Conservation (phyloP, 2,888 invertebrate genomes). For the Sinelater perroti region DNA sequence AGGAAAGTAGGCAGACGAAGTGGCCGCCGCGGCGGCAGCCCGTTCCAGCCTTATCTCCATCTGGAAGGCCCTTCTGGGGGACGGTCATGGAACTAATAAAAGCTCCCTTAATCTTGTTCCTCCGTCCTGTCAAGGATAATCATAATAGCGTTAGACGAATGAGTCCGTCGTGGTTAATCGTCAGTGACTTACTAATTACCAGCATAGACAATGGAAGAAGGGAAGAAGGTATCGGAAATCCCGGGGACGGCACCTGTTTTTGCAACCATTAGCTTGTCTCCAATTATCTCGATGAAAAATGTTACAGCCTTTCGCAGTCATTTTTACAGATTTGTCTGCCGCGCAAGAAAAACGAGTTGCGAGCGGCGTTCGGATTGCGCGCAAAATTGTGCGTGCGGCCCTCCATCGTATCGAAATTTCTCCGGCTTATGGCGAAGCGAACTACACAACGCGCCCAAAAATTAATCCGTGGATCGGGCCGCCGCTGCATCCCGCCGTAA, state of each 20-base stretch:
- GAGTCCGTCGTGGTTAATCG: constrained; percentile 62
- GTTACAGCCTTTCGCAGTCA: background rate
- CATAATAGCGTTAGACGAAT: constrained; percentile 62
- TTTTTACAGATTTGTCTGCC: constrained; percentile 6
- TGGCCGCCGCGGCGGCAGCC: too few relatives aligned
- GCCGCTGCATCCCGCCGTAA: constrained; percentile 27
- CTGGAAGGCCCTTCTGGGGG: constrained; percentile 36
- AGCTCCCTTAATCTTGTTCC: constrained; percentile 47
- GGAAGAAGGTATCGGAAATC: constrained; percentile 35
- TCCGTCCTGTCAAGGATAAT: constrained; percentile 60
- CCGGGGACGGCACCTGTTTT: constrained; percentile 31
- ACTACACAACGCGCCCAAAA: too few relatives aligned
- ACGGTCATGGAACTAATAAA: constrained; percentile 47
- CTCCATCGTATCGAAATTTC: too few relatives aligned
- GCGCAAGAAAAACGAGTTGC: too few relatives aligned
- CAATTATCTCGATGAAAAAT: constrained; percentile 3
- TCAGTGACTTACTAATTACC: constrained; percentile 61
- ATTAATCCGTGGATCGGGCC: too few relatives aligned
- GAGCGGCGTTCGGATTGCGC: too few relatives aligned
- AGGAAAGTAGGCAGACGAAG: too few relatives aligned
- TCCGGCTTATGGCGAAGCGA: too few relatives aligned
- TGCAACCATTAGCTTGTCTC: too few relatives aligned
- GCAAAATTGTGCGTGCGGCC: too few relatives aligned
- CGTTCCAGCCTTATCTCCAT: too few relatives aligned
- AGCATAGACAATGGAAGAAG: constrained; percentile 36